Evolutionary conservation across 2,888 invertebrate genomes (phyloP).

Genomic region (Diarsia dahlii): DNA sequence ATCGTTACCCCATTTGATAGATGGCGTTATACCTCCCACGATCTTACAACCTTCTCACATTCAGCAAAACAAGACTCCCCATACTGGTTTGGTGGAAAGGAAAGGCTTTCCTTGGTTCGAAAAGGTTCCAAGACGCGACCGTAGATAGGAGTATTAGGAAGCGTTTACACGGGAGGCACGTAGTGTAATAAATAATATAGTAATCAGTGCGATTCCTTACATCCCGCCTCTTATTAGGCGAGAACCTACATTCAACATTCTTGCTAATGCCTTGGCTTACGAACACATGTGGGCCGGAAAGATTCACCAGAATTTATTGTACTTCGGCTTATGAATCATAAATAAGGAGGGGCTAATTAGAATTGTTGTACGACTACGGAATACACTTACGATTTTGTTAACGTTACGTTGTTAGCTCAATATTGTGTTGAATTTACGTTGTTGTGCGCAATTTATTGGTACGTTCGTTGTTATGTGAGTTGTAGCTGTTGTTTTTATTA

Average conservation of each 20-base stretch:
- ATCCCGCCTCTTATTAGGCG: conserved; percentile 90
- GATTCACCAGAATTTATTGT: conserved; percentile 90
- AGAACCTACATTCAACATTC: conserved; percentile 90
- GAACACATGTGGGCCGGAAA: conserved; percentile 90
- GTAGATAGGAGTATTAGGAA: conserved; percentile 88
- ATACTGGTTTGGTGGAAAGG: conserved; percentile 22
- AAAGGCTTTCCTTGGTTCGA: conserved; percentile 63
- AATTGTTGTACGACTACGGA: conserved; percentile 79
- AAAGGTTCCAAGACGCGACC: conserved; percentile 81
- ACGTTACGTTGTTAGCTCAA: conserved; percentile 60
- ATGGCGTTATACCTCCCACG: conserved; percentile 77
- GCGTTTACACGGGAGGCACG: conserved; percentile 90
- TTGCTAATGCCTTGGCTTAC: conserved; percentile 89
- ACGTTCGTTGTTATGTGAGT: conserved; percentile 29
- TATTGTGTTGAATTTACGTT: conserved; percentile 57
- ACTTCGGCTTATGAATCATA: conserved; percentile 90
- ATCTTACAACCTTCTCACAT: conserved; percentile 78
- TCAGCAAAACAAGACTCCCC: conserved; percentile 39
- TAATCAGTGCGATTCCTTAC: conserved; percentile 91
- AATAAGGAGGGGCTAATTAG: conserved; percentile 89
- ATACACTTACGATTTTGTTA: conserved; percentile 76
- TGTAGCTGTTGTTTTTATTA: conserved; percentile 1
- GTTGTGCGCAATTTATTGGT: conserved; percentile 55
- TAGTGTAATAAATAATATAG: conserved; percentile 90
- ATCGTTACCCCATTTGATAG: conserved; percentile 87